These are phyloP conservation scores for Emmelina monodactyla DNA, from an alignment of 2,888 invertebrate genomes.

Conservation along the genomic window DNA sequence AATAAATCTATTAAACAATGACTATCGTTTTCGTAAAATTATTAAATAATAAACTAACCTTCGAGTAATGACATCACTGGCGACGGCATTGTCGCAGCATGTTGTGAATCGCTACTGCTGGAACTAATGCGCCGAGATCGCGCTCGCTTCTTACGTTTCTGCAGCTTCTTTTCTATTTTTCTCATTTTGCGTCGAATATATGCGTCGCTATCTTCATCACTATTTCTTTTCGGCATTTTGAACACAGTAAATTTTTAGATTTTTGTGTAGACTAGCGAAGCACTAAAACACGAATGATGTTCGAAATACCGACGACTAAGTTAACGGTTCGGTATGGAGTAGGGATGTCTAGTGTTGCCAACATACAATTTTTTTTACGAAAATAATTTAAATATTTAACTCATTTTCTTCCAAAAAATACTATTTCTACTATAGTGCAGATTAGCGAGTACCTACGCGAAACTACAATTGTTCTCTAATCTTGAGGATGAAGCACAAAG, in stretches of 20 bases:
- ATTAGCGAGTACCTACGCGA: too few relatives aligned
- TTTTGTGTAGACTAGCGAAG: slow-evolving; percentile 1
- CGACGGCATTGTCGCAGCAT: not conserved
- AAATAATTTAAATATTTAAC: too few relatives aligned
- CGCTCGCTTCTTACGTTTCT: not conserved
- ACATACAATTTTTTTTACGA: too few relatives aligned
- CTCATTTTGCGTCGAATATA: not conserved
- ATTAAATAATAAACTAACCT: not conserved
- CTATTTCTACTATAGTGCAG: too few relatives aligned
- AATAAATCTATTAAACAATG: not conserved
- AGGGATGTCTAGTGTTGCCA: too few relatives aligned
- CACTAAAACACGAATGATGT: slow-evolving; percentile 1
- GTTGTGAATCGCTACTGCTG: not conserved
- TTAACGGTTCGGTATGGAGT: too few relatives aligned
- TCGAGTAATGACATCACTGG: not conserved
- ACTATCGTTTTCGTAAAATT: not conserved
- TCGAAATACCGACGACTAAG: not conserved
- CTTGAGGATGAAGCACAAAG: too few relatives aligned
- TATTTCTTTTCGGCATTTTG: slow-evolving; percentile 1
- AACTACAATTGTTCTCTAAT: too few relatives aligned
- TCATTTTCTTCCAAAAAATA: too few relatives aligned
- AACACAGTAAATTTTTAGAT: not conserved
- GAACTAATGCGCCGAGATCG: not conserved
- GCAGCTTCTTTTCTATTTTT: not conserved
- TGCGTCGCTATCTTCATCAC: not conserved